A percentile compares a stretch with the other conserved stretches of the same genome.
These are phyloP conservation scores for Promerops cafer DNA, from an alignment of 2,113 vertebrate genomes.

Conservation along the genomic window DNA sequence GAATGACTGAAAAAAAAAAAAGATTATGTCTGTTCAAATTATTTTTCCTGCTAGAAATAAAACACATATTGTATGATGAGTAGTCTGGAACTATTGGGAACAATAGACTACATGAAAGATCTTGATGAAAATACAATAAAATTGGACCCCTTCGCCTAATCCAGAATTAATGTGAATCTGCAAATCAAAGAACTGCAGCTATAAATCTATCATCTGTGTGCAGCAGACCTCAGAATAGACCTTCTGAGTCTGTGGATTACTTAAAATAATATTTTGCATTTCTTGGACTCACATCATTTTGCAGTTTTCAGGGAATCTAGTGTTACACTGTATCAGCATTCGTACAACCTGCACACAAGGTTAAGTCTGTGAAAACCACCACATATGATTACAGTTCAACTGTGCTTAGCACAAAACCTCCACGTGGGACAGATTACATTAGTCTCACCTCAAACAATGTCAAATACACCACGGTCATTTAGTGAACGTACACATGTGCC, in stretches of 20 bases:
- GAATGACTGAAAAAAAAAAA: neutral
- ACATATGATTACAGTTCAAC: neutral
- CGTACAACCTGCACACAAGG: neutral
- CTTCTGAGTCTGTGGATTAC: neutral
- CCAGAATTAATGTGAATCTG: neutral
- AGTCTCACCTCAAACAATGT: neutral
- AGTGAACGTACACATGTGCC: neutral
- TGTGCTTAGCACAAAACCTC: neutral
- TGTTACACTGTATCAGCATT: neutral
- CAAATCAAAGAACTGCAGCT: neutral
- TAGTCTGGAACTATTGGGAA: neutral
- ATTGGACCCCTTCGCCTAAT: neutral
- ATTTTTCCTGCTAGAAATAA: neutral
- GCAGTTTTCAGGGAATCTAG: neutral
- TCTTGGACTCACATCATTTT: neutral
- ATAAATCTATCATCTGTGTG: conserved; percentile 4
- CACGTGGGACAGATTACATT: neutral
- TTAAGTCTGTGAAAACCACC: neutral
- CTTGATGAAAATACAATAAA: neutral
- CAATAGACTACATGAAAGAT: neutral
- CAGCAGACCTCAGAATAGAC: neutral
- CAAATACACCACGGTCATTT: neutral
- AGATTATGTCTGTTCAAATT: neutral
- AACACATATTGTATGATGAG: neutral
- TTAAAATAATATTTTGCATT: neutral